Evolutionary conservation across 2,797 vertebrate species (phyloP), one percentile per base, ranked within the genome.

Genomic region (Crenuchus spilurus): DNA sequence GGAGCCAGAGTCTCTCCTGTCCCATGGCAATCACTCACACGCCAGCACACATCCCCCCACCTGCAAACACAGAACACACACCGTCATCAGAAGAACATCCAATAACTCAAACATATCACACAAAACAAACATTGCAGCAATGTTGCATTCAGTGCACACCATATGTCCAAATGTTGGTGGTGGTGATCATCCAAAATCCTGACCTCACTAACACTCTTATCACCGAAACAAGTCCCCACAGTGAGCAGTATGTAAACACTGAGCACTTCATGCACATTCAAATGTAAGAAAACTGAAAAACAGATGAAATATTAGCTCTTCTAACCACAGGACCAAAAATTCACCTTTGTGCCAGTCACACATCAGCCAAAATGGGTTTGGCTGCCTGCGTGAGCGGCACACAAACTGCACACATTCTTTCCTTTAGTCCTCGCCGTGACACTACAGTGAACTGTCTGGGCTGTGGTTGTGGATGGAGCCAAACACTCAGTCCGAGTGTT

Each of bases 21-120:
- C 91, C 91, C 93, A 94, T 94, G 90, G 90, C 92, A 89, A 87
- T 85, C 74, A 77, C 82, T 92, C 92, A 92, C 88, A 84, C 89
- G 83, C 81, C 89, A 80, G 88, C 84, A 85, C 88, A 89, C 87
- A 93, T 90, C 84, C 87, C 86, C 44, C 81, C 66, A 88, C 87
- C 90, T 92, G 88, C 65, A 88, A 51, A 74, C 33, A 81, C 2
- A 70, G n/a, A 24, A 71, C 41, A 74, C 76, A 88, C 33, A 80
- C 31, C 58, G 24, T 37, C 4, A 52, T 65, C 20, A 65, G 9
- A 4, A 4, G 4, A 10, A 4, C 10, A 4, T 37, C 35, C 10
- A n/a, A n/a, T 37, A 4, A 10, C 35, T 10, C 10, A 10, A 4
- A 37, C 35, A 37, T 37, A 37, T 37, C 35, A 37, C 35, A 37